Conservation (phyloP, 2,888 invertebrate species). For the Epirrhoe tristata region DNA sequence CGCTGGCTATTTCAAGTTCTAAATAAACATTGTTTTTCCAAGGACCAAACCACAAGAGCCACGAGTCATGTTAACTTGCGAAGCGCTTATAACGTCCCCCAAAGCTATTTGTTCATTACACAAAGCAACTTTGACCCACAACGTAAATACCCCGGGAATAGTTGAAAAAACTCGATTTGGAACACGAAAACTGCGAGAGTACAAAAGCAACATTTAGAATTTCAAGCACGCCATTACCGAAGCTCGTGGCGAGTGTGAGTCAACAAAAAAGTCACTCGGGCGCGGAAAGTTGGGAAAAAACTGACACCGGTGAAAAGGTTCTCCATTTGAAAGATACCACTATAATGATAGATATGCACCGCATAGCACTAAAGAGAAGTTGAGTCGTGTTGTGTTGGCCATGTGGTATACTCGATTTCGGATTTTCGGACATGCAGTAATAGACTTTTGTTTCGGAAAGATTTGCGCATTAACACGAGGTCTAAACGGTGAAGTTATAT, state of each 20-base stretch:
- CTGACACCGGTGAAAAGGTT: conserved; percentile 16
- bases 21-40: conserved; percentile 16
- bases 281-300: conserved; percentile 28
- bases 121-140: conserved; percentile 37
- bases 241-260: conserved; percentile 39
- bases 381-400: too few species aligned
- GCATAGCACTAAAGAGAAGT: too few species aligned
- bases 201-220: conserved; percentile 54
- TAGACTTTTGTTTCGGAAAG: too few species aligned
- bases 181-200: conserved; percentile 42
- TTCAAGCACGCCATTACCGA: conserved; percentile 53
- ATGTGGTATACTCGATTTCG: too few species aligned
- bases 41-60: conserved; percentile 1
- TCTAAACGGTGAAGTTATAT: too few species aligned
- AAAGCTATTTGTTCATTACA: conserved; percentile 38
- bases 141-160: conserved; percentile 49
- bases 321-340: neutral
- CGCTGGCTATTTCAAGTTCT: conserved; percentile 18
- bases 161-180: conserved; percentile 54
- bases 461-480: too few species aligned
- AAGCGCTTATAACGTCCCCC: conserved; percentile 18
- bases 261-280: conserved; percentile 48
- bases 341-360: neutral
- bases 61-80: conserved; percentile 16
- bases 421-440: too few species aligned